Base-by-base conservation (phyloP, 35 echinoderm and acorn worm genomes). In the Amphiura filiformis region DNA sequence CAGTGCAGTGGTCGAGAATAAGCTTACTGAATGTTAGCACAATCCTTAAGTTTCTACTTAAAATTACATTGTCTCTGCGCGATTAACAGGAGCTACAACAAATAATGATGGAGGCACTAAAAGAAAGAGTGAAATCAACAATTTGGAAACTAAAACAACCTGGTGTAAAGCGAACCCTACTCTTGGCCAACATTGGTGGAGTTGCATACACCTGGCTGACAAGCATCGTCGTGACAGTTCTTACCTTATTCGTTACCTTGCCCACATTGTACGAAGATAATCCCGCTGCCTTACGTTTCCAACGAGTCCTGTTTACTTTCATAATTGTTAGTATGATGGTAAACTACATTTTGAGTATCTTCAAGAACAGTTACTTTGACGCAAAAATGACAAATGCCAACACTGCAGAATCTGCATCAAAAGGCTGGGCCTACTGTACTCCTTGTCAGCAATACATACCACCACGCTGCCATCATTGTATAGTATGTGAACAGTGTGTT, bases 361-460 rank as follows among this genome's bases (percentile, higher is more conserved):
- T 83, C 34, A 91, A 64, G 18, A 88, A 88, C 30, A 84, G 89
- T 9, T 84, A 65, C 75, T 52, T 52, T 95, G 79, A 75, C 78
- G 87, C 23, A 61, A 86, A 26, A 41, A 38, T 0, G 35, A 49
- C 81, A 52, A 85, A 65, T 22, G 18, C 76, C n/a, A 57, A 41
- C 13, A 22, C 57, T 13, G 80, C 56, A 42, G 49, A 84, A 75
- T 30, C 61, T 36, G 86, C 81, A 18, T 34, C 88, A 1, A 97
- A 93, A 79, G 82, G 87, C 39, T 97, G 94, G 94, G 91, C 78
- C 0, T 90, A 97, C 81, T 97, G 94, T 37, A 84, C 93, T 0
- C 91, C 94, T 0, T 97, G 94, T 42, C 91, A 93, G 84, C 94
- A 97, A 35, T 88, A 97, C 49, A 90, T 89, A 37, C 94, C 94